A percentile compares a stretch with the other conserved stretches of the same genome.
These are phyloP conservation scores for Leptinotarsa tumamoca DNA, from an alignment of 2,888 invertebrate genomes.

Conservation along the genomic window DNA sequence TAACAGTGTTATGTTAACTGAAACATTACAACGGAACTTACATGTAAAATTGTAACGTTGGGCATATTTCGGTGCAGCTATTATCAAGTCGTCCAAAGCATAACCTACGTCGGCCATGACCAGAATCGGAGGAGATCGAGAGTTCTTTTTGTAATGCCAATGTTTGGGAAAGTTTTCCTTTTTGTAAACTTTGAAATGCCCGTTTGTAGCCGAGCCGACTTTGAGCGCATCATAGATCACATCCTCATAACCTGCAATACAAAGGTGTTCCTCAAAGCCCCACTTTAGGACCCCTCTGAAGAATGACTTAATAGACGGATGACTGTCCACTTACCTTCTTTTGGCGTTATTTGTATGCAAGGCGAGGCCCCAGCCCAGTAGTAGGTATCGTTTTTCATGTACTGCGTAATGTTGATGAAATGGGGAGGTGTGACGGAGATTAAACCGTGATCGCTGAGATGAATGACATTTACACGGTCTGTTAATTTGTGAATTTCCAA, in stretches of 20 bases:
- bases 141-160: constrained; percentile 74
- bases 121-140: constrained; percentile 73
- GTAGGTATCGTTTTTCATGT: constrained; percentile 68
- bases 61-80: constrained; percentile 64
- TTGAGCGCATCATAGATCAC: constrained; percentile 68
- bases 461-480: constrained; percentile 73
- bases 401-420: constrained; percentile 71
- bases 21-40: constrained; percentile 45
- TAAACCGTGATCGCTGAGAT: constrained; percentile 83
- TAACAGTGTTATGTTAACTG: no score
- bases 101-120: constrained; percentile 74
- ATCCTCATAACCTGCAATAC: constrained; percentile 65
- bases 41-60: constrained; percentile 66
- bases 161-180: constrained; percentile 71
- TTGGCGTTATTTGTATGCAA: constrained; percentile 72
- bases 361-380: constrained; percentile 70
- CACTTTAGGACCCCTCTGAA: no score
- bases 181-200: constrained; percentile 71
- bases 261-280: background rate
- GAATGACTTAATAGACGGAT: no score
- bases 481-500: constrained; percentile 68
- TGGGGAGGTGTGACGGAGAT: constrained; percentile 68
- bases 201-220: constrained; percentile 62
- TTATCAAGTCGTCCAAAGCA: constrained; percentile 70
- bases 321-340: constrained; percentile 64